Percentiles rank a stretch among this genome's conserved stretches.
Evolutionary conservation across 1,140 invertebrate species (phyloP).

Genomic region (Drosophila albomicans): DNA sequence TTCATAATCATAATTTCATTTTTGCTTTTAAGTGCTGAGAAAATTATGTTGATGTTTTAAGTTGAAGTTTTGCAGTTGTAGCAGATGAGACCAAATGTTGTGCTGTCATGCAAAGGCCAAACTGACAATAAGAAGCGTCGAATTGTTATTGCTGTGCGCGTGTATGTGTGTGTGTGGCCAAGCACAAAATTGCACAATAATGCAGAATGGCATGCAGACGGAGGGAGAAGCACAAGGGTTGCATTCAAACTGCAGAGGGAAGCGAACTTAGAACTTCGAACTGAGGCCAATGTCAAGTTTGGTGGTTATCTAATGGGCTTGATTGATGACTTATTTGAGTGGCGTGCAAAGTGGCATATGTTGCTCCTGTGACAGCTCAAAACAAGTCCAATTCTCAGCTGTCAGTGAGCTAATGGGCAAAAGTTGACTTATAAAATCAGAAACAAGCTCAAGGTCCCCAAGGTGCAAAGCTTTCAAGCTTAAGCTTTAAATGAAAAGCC

Average conservation of each 20-base stretch:
- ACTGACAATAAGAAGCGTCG: constrained; percentile 34
- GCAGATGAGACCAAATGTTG: constrained; percentile 66
- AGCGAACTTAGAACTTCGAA: background rate
- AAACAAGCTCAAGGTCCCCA: constrained; percentile 18
- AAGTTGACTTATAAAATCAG: constrained; percentile 13
- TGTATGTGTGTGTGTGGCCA: constrained; percentile 17
- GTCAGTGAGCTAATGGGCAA: constrained; percentile 42
- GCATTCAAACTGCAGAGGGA: constrained; percentile 28
- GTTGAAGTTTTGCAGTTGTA: constrained; percentile 74
- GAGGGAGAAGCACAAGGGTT: constrained; percentile 25
- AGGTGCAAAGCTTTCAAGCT: constrained; percentile 17
- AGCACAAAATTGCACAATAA: constrained; percentile 58
- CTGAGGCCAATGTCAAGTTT: constrained; percentile 42
- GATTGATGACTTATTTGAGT: constrained; percentile 70
- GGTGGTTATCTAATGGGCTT: constrained; percentile 68
- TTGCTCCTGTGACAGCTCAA: constrained; percentile 27
- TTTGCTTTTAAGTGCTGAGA: constrained; percentile 70
- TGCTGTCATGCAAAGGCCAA: constrained; percentile 54
- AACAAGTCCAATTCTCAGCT: constrained; percentile 22
- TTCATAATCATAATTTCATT: constrained; percentile 77
- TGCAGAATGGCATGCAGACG: constrained; percentile 41
- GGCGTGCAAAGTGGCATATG: constrained; percentile 57
- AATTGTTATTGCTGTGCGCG: constrained; percentile 42
- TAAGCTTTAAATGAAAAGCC: constrained; percentile 68
- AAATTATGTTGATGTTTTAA: constrained; percentile 77